Conservation (phyloP, 1,140 invertebrate species). For the Drosophila mayri region DNA sequence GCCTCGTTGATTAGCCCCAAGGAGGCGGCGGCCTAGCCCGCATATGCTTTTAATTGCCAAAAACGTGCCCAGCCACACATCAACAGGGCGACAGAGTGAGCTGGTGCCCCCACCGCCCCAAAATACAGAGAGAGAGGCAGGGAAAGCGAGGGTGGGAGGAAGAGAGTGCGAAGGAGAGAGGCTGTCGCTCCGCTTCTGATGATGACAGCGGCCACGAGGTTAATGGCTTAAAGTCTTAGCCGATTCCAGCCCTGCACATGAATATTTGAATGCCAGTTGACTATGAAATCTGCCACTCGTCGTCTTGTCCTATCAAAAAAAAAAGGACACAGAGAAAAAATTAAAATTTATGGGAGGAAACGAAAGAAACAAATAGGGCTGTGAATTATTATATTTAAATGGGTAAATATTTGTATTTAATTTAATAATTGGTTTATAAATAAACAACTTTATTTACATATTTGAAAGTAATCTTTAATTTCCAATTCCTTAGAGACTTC, state of each 20-base stretch:
- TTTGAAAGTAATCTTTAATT: too few relatives aligned
- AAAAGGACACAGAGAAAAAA: slow-evolving; percentile 9
- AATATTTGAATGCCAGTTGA: slow-evolving; percentile 65
- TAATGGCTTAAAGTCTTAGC: slow-evolving; percentile 67
- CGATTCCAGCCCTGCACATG: slow-evolving; percentile 52
- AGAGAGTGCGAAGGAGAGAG: not conserved
- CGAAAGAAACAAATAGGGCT: too few relatives aligned
- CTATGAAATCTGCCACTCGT: slow-evolving; percentile 46
- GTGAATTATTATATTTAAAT: too few relatives aligned
- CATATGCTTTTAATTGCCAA: slow-evolving; percentile 80
- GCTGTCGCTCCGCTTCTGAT: slow-evolving; percentile 28
- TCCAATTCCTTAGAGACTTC: too few relatives aligned
- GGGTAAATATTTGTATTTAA: too few relatives aligned
- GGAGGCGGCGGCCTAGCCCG: slow-evolving; percentile 57
- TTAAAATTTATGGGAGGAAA: not conserved
- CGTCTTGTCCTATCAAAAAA: slow-evolving; percentile 2
- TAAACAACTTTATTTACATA: too few relatives aligned
- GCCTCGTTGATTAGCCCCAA: slow-evolving; percentile 75
- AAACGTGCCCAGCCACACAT: slow-evolving; percentile 62
- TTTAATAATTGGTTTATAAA: too few relatives aligned
- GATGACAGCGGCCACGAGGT: slow-evolving; percentile 66
- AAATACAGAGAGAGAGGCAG: not conserved
- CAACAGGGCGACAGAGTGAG: slow-evolving; percentile 34
- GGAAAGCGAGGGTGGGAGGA: slow-evolving; percentile 5
- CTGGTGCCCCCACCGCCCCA: not conserved